Evolutionary conservation across 2,888 invertebrate species (phyloP).

Genomic region (Sepioteuthis lessoniana): DNA sequence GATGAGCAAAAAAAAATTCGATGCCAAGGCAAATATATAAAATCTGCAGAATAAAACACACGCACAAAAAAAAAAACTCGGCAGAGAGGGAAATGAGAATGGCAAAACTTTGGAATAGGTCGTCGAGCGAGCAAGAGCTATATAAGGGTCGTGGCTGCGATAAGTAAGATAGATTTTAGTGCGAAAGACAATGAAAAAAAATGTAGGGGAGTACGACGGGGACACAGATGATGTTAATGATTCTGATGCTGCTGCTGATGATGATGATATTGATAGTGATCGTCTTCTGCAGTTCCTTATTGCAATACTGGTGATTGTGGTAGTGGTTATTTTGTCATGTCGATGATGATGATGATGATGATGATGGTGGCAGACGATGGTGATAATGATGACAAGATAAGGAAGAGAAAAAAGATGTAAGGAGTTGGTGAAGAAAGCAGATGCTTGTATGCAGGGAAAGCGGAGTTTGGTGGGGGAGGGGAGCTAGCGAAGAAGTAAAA

Average conservation of each 20-base stretch:
- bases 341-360: not conserved
- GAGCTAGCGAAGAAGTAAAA: not conserved
- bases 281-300: not conserved
- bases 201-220: not conserved
- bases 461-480: no score
- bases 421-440: not conserved
- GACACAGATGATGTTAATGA: no score
- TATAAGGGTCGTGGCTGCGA: conserved; percentile 5
- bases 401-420: not conserved
- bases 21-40: not conserved
- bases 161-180: conserved; percentile 33
- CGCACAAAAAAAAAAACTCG: not conserved
- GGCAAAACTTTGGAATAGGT: not conserved
- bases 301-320: not conserved
- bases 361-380: not conserved
- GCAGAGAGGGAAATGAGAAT: not conserved
- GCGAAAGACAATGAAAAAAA: not conserved
- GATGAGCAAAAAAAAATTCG: not conserved
- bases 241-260: no score
- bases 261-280: no score
- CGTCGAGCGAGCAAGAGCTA: not conserved
- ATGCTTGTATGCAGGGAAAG: not conserved
- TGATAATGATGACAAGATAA: not conserved
- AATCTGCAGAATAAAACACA: not conserved
- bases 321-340: not conserved